Conservation (phyloP, 2,888 invertebrate genomes). For the Drosophila neotestacea region DNA sequence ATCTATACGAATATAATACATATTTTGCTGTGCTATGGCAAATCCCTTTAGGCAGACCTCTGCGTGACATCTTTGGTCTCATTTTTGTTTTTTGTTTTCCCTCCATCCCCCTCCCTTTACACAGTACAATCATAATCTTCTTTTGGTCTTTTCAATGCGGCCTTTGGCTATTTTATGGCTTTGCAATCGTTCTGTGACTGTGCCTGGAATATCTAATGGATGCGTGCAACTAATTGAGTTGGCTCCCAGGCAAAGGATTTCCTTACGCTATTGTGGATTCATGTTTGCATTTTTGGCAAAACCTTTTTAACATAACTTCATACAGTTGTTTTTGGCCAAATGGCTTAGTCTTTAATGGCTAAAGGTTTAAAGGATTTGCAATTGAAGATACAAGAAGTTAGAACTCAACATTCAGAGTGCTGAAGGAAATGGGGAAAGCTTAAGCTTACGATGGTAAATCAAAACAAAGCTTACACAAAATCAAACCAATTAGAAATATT, state of each 20-base stretch:
- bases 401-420: neutral
- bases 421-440: neutral
- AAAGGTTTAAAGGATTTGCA: conserved; percentile 23
- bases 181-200: conserved; percentile 76
- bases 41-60: conserved; percentile 69
- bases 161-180: conserved; percentile 79
- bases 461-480: neutral
- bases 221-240: conserved; percentile 79
- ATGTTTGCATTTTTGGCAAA: conserved; percentile 48
- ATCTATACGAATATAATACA: conserved; percentile 61
- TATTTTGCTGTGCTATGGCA: conserved; percentile 55
- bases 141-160: conserved; percentile 65
- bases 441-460: neutral
- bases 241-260: conserved; percentile 53
- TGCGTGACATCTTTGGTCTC: conserved; percentile 71
- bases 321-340: conserved; percentile 27
- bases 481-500: neutral
- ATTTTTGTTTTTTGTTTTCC: conserved; percentile 58
- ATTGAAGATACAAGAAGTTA: conserved; percentile 5
- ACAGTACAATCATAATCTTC: conserved; percentile 44
- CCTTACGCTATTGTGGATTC: conserved; percentile 26
- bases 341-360: conserved; percentile 45
- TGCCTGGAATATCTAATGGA: conserved; percentile 77
- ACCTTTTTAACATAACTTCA: conserved; percentile 53
- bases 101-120: conserved; percentile 11